Base-by-base conservation (phyloP, 2,797 vertebrate species). In the Crenuchus spilurus region DNA sequence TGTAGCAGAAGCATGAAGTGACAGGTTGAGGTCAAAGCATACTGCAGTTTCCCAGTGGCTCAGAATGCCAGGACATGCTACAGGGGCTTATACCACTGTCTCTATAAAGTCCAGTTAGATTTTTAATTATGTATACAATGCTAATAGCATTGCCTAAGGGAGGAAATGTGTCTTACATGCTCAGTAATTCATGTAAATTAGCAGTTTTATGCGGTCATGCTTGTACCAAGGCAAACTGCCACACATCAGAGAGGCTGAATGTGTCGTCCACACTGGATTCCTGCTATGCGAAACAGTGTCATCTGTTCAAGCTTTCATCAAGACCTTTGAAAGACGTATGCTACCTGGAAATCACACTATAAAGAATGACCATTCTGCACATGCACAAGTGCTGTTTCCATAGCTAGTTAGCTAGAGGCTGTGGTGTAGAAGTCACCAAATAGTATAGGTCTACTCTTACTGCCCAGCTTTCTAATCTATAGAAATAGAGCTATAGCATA, bases 101-200 rank as follows among this genome's bases (percentile, higher is more conserved):
- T 37, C 22, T 72, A 60, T 63, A 79, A 35, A 58, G 41, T 52
- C 57, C 55, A 18, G 57, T 63, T 61, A 26, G 42, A 22, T 24
- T 41, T 68, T 75, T 57, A 69, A 76, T 81, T 54, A 72, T 63
- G 58, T 68, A 60, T 74, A 39, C 70, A 74, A 61, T 49, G 14
- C 54, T 41, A 77, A 72, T n/a, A 0, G 37, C 14, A 70, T 69
- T 35, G 54, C 55, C 65, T 37, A 57, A 20, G 62, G 60, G 16
- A 61, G 75, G 54, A 67, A 72, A 61, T 77, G 75, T 72, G 80
- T 78, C 69, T 76, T 77, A 61, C 20, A 75, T 61, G 60, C 64
- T 58, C 48, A 67, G 62, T 79, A 79, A 84, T 80, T 70, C 65
- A 84, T 87, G 75, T 57, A 85, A 86, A 88, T 84, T 46, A 69